A percentile compares a stretch with the other conserved stretches of the same genome.
phyloP scores from a whole-genome alignment of 2,797 vertebrate species.

The Dicrostonyx torquatus region DNA sequence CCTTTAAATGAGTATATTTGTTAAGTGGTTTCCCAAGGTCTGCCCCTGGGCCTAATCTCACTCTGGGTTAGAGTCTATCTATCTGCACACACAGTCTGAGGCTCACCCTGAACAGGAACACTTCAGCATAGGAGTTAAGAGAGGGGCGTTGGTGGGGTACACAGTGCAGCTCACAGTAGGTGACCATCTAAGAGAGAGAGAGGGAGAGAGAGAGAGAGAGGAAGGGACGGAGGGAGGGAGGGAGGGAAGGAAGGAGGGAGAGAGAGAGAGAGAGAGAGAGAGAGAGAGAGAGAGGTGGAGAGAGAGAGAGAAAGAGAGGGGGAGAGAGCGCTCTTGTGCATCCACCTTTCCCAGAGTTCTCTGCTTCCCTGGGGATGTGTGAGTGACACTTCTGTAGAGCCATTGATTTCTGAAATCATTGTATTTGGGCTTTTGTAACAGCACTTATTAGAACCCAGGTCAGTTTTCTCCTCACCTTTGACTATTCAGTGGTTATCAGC shows the following conservation, averaged over 20 bases:
- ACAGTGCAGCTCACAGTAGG: not conserved
- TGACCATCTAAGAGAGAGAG: not conserved
- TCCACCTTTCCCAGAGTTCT: not conserved
- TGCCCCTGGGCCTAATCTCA: not conserved
- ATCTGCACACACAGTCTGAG: not conserved
- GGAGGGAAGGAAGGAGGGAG: no score
- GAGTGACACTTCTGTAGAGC: not conserved
- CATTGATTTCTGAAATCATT: not conserved
- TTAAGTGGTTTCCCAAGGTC: not conserved
- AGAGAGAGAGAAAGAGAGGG: no score
- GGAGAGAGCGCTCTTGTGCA: no score
- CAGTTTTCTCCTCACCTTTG: slow-evolving; percentile 3
- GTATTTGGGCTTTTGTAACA: not conserved
- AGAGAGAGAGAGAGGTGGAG: no score
- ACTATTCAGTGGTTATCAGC: not conserved
- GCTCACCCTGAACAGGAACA: not conserved
- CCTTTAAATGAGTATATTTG: not conserved
- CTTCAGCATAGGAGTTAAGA: not conserved
- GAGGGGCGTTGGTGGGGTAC: not conserved
- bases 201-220: no score
- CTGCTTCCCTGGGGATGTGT: not conserved
- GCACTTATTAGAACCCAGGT: not conserved
- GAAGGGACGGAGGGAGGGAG: no score
- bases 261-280: no score
- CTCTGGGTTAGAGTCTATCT: not conserved